Conservation (phyloP, 2,888 invertebrate species). For the Pristionchus fissidentatus region DNA sequence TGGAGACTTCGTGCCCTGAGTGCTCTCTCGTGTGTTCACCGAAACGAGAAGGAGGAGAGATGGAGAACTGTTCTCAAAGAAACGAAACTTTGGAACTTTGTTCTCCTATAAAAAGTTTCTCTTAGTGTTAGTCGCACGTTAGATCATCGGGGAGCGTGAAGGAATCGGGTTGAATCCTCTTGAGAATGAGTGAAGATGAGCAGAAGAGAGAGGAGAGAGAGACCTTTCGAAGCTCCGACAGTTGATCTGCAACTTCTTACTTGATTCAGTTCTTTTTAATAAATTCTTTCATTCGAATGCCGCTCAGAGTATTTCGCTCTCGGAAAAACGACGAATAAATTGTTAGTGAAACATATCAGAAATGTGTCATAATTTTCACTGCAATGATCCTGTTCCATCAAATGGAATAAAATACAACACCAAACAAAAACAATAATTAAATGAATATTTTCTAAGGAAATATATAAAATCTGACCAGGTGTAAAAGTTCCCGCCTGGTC, state of each 20-base stretch:
- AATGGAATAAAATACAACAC: background rate
- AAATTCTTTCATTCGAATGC: no score
- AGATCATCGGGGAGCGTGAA: conserved; percentile 85
- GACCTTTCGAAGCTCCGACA: conserved; percentile 87
- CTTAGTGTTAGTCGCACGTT: conserved; percentile 55
- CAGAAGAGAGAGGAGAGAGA: conserved; percentile 89
- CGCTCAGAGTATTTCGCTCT: no score
- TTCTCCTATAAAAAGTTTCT: no score
- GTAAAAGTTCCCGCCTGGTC: conserved; percentile 62
- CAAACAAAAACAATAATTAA: background rate
- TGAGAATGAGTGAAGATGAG: conserved; percentile 81
- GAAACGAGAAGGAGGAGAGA: no score
- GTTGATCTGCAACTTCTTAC: conserved; percentile 81
- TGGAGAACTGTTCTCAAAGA: no score
- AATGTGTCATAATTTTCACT: no score
- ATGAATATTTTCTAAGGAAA: background rate
- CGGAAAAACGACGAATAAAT: background rate
- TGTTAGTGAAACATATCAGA: conserved; percentile 44
- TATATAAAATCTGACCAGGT: conserved; percentile 52
- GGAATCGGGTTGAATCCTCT: conserved; percentile 85
- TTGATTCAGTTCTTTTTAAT: background rate
- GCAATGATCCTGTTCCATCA: no score
- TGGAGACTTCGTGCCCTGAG: no score
- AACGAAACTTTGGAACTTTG: no score
- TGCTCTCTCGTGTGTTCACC: no score